Evolutionary conservation across 1,140 invertebrate genomes (phyloP).

Genomic region (Hirudo medicinalis): DNA sequence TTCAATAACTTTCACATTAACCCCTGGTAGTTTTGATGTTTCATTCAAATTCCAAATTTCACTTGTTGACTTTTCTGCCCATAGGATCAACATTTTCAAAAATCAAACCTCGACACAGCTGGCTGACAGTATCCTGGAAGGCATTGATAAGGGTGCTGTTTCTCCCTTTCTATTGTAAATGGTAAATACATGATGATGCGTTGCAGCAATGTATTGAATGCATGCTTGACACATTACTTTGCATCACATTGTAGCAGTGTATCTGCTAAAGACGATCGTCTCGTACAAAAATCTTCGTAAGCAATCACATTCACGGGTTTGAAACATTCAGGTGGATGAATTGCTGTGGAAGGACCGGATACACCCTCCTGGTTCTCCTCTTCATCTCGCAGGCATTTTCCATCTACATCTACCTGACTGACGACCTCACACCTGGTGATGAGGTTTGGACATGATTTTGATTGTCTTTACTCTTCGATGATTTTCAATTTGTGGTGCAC

Average conservation of each 20-base stretch:
- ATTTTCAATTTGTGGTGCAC: no score
- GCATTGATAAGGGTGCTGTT: constrained; percentile 64
- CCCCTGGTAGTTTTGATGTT: no score
- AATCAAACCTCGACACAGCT: constrained; percentile 75
- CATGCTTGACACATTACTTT: no score
- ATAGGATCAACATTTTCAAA: constrained; percentile 81
- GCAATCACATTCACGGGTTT: neutral
- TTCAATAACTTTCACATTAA: no score
- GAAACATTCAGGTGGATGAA: neutral
- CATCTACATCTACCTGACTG: constrained; percentile 46
- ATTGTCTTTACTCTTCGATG: neutral
- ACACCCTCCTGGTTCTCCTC: constrained; percentile 52
- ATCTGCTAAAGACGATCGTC: no score
- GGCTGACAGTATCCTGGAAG: constrained; percentile 63
- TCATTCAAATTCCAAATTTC: no score
- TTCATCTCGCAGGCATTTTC: constrained; percentile 63
- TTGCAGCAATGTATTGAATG: no score
- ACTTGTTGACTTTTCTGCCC: no score
- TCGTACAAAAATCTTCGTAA: no score
- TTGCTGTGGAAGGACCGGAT: constrained; percentile 1
- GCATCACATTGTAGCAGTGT: no score
- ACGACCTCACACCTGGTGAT: neutral
- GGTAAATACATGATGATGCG: constrained; percentile 35
- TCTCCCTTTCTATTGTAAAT: constrained; percentile 64
- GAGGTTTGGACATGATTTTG: constrained; percentile 29